Percentiles rank a stretch among this genome's conserved stretches.
Evolutionary conservation across 2,797 vertebrate genomes (phyloP).

Genomic region (Microcaecilia unicolor): DNA sequence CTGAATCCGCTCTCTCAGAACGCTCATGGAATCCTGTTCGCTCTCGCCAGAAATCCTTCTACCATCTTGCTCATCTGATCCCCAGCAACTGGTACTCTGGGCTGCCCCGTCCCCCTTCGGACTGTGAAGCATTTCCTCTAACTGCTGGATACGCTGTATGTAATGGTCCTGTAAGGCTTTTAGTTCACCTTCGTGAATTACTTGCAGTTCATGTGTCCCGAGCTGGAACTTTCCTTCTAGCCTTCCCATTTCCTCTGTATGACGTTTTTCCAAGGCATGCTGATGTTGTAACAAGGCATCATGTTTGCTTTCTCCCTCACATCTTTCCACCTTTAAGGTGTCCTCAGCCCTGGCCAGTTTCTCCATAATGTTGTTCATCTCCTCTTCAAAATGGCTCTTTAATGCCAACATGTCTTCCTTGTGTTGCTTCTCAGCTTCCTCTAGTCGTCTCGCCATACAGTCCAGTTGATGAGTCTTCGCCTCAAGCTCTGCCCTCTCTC

Average conservation of each 20-base stretch:
- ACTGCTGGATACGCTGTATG: slow-evolving; percentile 53
- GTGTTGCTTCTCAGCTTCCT: slow-evolving; percentile 57
- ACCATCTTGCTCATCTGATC: slow-evolving; percentile 31
- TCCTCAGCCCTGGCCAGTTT: slow-evolving; percentile 59
- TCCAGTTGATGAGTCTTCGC: slow-evolving; percentile 60
- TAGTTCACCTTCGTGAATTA: slow-evolving; percentile 72
- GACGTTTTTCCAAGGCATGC: slow-evolving; percentile 63
- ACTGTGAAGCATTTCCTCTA: slow-evolving; percentile 50
- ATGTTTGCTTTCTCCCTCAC: slow-evolving; percentile 59
- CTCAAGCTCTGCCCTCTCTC: slow-evolving; percentile 74
- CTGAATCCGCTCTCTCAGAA: slow-evolving; percentile 77
- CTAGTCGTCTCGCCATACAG: slow-evolving; percentile 53
- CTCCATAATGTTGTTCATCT: slow-evolving; percentile 60
- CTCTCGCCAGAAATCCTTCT: slow-evolving; percentile 10
- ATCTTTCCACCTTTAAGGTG: slow-evolving; percentile 59
- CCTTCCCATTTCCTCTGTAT: slow-evolving; percentile 63
- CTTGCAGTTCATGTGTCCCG: slow-evolving; percentile 71
- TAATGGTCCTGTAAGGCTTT: slow-evolving; percentile 68
- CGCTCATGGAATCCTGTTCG: slow-evolving; percentile 60
- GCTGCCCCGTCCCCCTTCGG: slow-evolving; percentile 32
- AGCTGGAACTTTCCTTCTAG: slow-evolving; percentile 75
- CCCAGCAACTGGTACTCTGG: not conserved
- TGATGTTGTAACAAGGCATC: slow-evolving; percentile 64
- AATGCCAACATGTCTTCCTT: slow-evolving; percentile 57
- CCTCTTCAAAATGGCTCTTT: slow-evolving; percentile 58